Evolutionary conservation across 2,888 invertebrate species (phyloP).

Genomic region (Pelosia muscerda): DNA sequence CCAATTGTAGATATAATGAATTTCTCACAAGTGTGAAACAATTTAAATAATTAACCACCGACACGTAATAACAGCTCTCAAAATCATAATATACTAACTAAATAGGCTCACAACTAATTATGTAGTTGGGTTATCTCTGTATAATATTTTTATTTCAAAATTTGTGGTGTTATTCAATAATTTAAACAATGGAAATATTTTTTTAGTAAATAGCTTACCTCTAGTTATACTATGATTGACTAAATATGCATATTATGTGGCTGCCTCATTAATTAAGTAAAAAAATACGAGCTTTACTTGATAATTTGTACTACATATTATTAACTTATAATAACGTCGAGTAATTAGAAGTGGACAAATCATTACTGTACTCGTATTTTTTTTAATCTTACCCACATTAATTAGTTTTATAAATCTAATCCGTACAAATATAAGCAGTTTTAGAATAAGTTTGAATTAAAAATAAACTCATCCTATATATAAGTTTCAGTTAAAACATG

Average conservation of each 20-base stretch:
- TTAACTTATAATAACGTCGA: not conserved
- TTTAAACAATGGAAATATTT: constrained; percentile 30
- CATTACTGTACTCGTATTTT: not conserved
- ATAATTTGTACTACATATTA: not conserved
- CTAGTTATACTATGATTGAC: no score
- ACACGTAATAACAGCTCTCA: constrained; percentile 42
- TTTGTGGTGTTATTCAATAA: constrained; percentile 36
- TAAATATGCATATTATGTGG: not conserved
- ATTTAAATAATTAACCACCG: constrained; percentile 24
- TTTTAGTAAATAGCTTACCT: not conserved
- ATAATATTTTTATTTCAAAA: constrained; percentile 41
- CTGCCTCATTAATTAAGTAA: not conserved
- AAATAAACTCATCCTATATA: constrained; percentile 23
- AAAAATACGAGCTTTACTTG: not conserved
- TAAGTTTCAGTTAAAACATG: constrained; percentile 1
- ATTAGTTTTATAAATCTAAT: not conserved
- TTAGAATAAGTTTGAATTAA: not conserved
- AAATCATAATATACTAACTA: constrained; percentile 34
- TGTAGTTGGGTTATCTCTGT: constrained; percentile 43
- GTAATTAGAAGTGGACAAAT: not conserved
- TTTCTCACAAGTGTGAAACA: constrained; percentile 22
- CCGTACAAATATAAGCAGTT: not conserved
- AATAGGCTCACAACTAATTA: constrained; percentile 32
- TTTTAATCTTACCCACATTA: not conserved
- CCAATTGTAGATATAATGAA: constrained; percentile 5